Conservation (phyloP, 2,113 vertebrate genomes). For the Ammodytes dubius region DNA sequence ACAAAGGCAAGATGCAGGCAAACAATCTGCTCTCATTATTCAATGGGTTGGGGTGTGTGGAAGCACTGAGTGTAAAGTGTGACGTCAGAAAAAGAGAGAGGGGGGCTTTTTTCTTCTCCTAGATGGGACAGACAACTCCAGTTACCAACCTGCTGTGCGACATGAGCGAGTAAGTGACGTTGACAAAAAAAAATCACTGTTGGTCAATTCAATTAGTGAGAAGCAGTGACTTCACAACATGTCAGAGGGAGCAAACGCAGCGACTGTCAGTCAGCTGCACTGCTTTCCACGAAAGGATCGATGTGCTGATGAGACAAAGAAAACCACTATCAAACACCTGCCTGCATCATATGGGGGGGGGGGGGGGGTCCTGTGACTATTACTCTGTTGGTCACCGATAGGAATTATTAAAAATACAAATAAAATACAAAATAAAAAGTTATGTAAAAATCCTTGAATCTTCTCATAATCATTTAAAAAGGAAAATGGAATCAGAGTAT, state of each 20-base stretch:
- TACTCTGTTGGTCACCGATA: too few species aligned
- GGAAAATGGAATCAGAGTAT: neutral
- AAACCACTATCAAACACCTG: conserved; percentile 22
- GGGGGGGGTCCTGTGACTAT: too few species aligned
- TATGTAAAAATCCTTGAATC: neutral
- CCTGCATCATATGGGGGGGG: neutral
- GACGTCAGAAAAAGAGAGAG: conserved; percentile 13
- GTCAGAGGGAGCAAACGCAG: conserved; percentile 36
- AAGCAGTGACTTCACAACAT: conserved; percentile 44
- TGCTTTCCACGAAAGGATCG: conserved; percentile 12
- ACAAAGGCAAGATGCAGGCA: conserved; percentile 33
- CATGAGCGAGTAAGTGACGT: conserved; percentile 22
- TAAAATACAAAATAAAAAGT: neutral
- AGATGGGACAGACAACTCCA: neutral
- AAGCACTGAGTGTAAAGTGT: conserved; percentile 10
- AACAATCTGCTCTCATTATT: conserved; percentile 18
- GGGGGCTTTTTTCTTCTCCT: neutral
- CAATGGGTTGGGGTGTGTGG: conserved; percentile 17
- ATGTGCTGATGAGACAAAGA: conserved; percentile 54
- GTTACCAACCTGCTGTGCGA: conserved; percentile 28
- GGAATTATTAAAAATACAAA: neutral
- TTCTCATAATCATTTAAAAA: neutral
- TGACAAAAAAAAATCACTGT: conserved; percentile 22
- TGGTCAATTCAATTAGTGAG: conserved; percentile 58
- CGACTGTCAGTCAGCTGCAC: conserved; percentile 25